A percentile compares a stretch with the other conserved stretches of the same genome.
Evolutionary conservation across 2,113 vertebrate genomes (phyloP).

Genomic region (Brachyistius frenatus): DNA sequence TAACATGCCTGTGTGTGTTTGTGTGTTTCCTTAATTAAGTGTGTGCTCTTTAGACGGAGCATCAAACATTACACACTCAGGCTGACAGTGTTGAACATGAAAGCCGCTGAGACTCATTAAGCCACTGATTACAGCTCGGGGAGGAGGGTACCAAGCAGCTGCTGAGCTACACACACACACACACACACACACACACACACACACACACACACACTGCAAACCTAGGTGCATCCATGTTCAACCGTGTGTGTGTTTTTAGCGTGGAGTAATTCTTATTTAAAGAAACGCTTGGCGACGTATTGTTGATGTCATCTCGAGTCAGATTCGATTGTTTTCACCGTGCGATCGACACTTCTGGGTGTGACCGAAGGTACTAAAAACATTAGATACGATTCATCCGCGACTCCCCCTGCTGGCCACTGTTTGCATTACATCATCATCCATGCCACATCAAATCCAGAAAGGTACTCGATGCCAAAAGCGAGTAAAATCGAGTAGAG

Average conservation of each 20-base stretch:
- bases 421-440: too few relatives aligned
- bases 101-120: conserved; percentile 72
- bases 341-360: not conserved
- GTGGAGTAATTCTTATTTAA: not conserved
- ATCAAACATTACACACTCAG: conserved; percentile 41
- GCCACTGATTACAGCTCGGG: conserved; percentile 63
- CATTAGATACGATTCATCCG: too few relatives aligned
- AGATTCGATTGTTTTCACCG: not conserved
- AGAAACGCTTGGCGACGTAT: not conserved
- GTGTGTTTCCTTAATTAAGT: conserved; percentile 44
- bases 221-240: not conserved
- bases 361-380: too few relatives aligned
- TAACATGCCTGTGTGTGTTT: conserved; percentile 6
- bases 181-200: conserved; percentile 17
- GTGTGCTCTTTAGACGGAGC: conserved; percentile 32
- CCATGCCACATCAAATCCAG: too few relatives aligned
- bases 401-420: too few relatives aligned
- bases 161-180: conserved; percentile 24
- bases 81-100: conserved; percentile 62
- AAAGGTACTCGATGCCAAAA: too few relatives aligned
- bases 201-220: not conserved
- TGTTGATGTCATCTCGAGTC: not conserved
- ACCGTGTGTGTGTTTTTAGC: not conserved
- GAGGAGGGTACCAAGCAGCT: conserved; percentile 55
- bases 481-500: too few relatives aligned